Evolutionary conservation across 1,140 invertebrate genomes (phyloP).

Genomic region (Antheraea pernyi): DNA sequence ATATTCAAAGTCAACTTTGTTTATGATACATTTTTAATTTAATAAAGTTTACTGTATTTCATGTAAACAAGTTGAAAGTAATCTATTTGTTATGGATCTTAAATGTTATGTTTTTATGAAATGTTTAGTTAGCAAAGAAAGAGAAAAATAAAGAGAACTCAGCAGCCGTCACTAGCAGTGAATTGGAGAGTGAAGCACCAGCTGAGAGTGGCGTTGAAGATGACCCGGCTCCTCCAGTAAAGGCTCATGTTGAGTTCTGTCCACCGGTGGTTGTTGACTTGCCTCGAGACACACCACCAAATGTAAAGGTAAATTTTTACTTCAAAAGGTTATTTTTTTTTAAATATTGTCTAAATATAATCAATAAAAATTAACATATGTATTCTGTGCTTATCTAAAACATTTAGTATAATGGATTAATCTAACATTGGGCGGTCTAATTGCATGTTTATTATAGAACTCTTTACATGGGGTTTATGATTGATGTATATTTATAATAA

Average conservation of each 20-base stretch:
- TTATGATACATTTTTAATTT: too few species aligned
- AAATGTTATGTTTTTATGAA: conserved; percentile 14
- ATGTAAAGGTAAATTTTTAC: conserved; percentile 52
- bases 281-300: conserved; percentile 55
- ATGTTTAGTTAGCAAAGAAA: conserved; percentile 64
- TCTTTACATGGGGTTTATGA: neutral
- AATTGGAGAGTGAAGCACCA: conserved; percentile 64
- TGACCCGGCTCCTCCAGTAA: conserved; percentile 43
- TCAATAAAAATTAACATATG: neutral
- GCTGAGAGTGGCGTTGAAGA: conserved; percentile 73
- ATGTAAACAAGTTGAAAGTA: neutral
- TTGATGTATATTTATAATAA: neutral
- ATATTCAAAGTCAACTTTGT: too few species aligned
- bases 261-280: conserved; percentile 61
- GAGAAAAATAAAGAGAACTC: conserved; percentile 67
- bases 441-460: conserved; percentile 2
- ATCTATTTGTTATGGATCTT: conserved; percentile 10
- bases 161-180: conserved; percentile 54
- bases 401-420: neutral
- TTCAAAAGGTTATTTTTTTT: neutral
- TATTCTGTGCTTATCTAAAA: neutral
- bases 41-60: too few species aligned
- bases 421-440: neutral
- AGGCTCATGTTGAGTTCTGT: conserved; percentile 70
- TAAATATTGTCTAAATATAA: neutral